Base-by-base conservation (phyloP, 2,888 invertebrate species). In the Oscheius sp. region DNA sequence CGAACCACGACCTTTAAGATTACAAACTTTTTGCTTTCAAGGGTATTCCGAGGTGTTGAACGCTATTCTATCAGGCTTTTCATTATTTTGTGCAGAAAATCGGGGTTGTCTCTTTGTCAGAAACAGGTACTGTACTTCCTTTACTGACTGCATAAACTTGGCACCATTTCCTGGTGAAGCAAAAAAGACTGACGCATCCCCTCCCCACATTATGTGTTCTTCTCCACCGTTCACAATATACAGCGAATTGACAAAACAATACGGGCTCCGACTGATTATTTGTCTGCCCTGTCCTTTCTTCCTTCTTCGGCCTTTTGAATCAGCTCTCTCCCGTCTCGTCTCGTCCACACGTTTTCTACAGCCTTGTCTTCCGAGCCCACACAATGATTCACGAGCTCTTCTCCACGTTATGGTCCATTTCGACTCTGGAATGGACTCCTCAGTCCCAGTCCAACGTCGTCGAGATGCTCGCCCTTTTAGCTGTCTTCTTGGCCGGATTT, bases 351-450 rank as follows among this genome's bases (percentile, higher is more conserved):
- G 42, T 42, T 48, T 63, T 50, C 63, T 13, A 53, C 53, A 50
- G 21, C 13, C 47, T 62, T 42, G 62, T 63, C 48, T 48, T 47
- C 48, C 48, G 47, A 42, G 42, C 9, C 21, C 55, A 55, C 29
- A 55, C 55, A 65, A 68, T 68, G 68, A 68, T 68, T 68, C 68
- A 68, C 68, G 68, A 53, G 53, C 42, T 42, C 42, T 53, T 68
- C 53, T 37, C 35, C 53, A 21, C 55, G n/a, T 68, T 68, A 68
- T 68, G 68, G 68, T 53, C 68, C 53, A 42, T 42, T 42, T 42
- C 4, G 42, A 42, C 4, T 7, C 42, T 3, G 4, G 42, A 42
- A 42, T 42, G 42, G 42, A 42, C 4, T 42, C 42, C 32, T 21
- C 55, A 51, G n/a, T 33, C 32, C 32, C 33, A 11, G 21, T 42